Conservation (phyloP, 2,113 vertebrate genomes). For the Leuciscus idus region DNA sequence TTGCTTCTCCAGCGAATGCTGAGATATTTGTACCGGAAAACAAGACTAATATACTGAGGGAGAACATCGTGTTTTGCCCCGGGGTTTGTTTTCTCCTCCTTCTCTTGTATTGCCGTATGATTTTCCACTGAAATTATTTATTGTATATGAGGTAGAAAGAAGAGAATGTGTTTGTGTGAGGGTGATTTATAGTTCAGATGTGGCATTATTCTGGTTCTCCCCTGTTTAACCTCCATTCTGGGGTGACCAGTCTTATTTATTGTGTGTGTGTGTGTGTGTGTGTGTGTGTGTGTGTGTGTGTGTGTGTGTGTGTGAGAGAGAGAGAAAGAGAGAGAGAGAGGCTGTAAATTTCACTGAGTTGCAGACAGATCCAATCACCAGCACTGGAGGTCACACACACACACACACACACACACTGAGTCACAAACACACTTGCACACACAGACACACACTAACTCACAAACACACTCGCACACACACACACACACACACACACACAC, state of each 20-base stretch:
- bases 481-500: too few relatives aligned
- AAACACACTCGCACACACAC: too few relatives aligned
- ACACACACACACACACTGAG: neutral
- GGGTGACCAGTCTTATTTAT: conserved; percentile 49
- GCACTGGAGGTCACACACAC: conserved; percentile 70
- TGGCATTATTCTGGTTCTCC: conserved; percentile 69
- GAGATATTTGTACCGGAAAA: neutral
- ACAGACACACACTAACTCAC: too few relatives aligned
- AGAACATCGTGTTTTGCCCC: neutral
- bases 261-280: conserved; percentile 53
- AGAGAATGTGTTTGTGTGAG: conserved; percentile 38
- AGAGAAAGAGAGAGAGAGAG: neutral
- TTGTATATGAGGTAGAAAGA: conserved; percentile 20
- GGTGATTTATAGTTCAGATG: conserved; percentile 69
- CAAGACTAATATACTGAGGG: neutral
- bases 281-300: conserved; percentile 46
- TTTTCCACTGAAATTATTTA: neutral
- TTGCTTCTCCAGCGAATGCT: too few relatives aligned
- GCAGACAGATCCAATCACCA: conserved; percentile 78
- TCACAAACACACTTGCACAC: too few relatives aligned
- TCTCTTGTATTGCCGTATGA: neutral
- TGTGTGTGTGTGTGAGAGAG: conserved; percentile 54
- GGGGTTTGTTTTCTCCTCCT: neutral
- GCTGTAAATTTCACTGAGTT: conserved; percentile 72
- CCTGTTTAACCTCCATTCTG: conserved; percentile 57